These are phyloP conservation scores for Stomatorhinus walkeri DNA, from an alignment of 2,797 vertebrate genomes.

Conservation along the genomic window DNA sequence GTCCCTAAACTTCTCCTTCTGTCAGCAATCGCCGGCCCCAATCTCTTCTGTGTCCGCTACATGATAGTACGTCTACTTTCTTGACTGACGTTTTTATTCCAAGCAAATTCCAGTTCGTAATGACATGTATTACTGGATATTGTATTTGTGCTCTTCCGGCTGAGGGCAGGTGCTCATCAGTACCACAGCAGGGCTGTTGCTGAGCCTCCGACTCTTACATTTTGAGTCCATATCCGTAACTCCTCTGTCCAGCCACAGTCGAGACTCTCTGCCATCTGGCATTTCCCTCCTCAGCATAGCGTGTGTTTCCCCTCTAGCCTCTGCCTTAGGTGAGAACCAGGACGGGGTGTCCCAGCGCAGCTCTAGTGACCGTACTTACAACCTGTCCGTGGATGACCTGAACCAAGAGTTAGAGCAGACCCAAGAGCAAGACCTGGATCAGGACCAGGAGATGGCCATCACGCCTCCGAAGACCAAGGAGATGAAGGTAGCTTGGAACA, in stretches of 20 bases:
- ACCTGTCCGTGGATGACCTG: slow-evolving; percentile 66
- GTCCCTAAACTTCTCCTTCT: neutral
- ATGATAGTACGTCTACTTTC: neutral
- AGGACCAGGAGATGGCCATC: slow-evolving; percentile 60
- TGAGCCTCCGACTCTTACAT: neutral
- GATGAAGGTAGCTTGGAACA: slow-evolving; percentile 74
- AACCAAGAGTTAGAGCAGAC: slow-evolving; percentile 58
- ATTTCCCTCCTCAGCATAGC: neutral
- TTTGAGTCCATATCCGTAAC: neutral
- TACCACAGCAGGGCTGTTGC: neutral
- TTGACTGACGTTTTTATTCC: neutral
- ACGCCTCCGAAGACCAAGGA: slow-evolving; percentile 78
- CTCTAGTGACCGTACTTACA: slow-evolving; percentile 60
- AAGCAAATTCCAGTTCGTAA: neutral
- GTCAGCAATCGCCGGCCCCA: neutral
- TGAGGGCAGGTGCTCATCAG: neutral
- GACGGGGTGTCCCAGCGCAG: slow-evolving; percentile 66
- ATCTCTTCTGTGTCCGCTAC: neutral
- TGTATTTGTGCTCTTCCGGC: neutral
- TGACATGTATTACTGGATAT: neutral
- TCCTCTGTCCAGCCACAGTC: neutral
- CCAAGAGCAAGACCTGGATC: slow-evolving; percentile 47
- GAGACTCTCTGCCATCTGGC: neutral
- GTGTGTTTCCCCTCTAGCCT: slow-evolving; percentile 54
- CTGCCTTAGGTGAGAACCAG: slow-evolving; percentile 82